These are phyloP conservation scores for Oscheius sp. DNA, from an alignment of 1,140 invertebrate species.

Conservation along the genomic window DNA sequence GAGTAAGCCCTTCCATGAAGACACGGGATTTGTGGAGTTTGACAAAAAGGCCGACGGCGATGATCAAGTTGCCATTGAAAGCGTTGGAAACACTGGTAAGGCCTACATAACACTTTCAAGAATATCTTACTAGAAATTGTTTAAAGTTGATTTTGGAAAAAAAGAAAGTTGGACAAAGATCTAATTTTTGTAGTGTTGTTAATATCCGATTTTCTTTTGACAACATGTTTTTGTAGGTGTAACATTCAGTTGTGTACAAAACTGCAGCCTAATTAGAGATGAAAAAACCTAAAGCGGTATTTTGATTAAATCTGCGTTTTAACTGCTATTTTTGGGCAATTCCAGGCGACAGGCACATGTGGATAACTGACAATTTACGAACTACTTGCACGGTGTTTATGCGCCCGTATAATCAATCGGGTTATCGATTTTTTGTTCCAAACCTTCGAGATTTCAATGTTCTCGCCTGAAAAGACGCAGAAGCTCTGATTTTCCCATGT, in stretches of 20 bases:
- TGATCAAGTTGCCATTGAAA: slow-evolving; percentile 53
- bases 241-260: not conserved
- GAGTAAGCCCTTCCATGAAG: slow-evolving; percentile 49
- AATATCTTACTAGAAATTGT: not conserved
- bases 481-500: too few relatives aligned
- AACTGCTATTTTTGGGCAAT: too few relatives aligned
- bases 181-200: not conserved
- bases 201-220: not conserved
- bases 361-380: too few relatives aligned
- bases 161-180: not conserved
- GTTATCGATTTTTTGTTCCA: too few relatives aligned
- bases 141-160: not conserved
- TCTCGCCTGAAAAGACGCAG: too few relatives aligned
- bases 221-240: not conserved
- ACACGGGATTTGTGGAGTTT: slow-evolving; percentile 50
- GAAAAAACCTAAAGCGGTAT: too few relatives aligned
- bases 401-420: too few relatives aligned
- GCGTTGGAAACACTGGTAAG: slow-evolving; percentile 51
- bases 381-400: too few relatives aligned
- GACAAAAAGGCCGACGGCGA: slow-evolving; percentile 40
- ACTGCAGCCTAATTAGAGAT: not conserved
- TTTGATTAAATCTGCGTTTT: too few relatives aligned
- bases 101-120: not conserved
- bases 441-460: too few relatives aligned
- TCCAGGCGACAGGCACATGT: too few relatives aligned